Conservation (phyloP, 2,797 vertebrate species). For the Falco cherrug region DNA sequence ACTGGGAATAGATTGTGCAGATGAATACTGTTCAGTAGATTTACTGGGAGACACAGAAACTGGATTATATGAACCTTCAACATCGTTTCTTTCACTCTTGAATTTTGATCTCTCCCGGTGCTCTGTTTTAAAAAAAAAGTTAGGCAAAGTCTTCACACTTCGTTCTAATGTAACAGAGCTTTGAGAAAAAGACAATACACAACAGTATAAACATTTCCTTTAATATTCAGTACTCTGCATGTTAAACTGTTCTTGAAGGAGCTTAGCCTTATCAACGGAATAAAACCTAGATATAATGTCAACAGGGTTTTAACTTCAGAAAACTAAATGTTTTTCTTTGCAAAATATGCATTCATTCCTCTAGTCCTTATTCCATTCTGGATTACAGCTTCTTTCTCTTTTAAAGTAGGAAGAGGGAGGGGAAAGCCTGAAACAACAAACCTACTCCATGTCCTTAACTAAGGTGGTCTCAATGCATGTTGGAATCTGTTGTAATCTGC, state of each 20-base stretch:
- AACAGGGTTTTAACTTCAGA: not conserved
- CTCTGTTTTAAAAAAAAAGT: slow-evolving; percentile 75
- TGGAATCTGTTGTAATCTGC: not conserved
- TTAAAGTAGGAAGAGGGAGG: not conserved
- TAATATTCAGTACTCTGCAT: not conserved
- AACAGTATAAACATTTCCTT: not conserved
- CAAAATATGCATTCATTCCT: not conserved
- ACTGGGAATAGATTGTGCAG: slow-evolving; percentile 83
- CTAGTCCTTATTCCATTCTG: not conserved
- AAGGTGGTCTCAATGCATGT: not conserved
- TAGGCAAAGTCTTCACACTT: not conserved
- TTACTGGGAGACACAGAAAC: slow-evolving; percentile 72
- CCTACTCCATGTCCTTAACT: not conserved
- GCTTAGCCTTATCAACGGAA: not conserved
- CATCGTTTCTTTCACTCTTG: slow-evolving; percentile 91
- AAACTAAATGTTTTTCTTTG: not conserved
- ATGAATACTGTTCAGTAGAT: slow-evolving; percentile 82
- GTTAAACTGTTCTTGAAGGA: not conserved
- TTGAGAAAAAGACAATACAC: not conserved
- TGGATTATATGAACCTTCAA: slow-evolving; percentile 83
- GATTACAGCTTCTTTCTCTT: not conserved
- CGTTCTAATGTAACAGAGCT: not conserved
- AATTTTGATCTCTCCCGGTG: slow-evolving; percentile 93
- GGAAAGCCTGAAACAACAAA: not conserved
- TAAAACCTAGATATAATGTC: not conserved